Conservation (phyloP, 1,140 invertebrate species). For the Protaetia brevitarsis region DNA sequence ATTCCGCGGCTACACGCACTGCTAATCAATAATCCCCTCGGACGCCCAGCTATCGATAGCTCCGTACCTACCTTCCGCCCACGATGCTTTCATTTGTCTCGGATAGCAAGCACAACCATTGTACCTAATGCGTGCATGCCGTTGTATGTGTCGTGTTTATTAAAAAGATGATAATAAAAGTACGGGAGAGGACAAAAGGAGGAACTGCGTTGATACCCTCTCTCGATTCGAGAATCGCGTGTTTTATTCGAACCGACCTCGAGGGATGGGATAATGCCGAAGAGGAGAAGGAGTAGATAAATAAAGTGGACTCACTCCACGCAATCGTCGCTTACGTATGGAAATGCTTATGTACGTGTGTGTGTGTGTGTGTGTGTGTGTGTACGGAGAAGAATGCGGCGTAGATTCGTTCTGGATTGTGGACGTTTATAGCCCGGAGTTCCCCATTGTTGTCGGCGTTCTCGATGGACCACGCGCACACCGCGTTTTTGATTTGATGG, state of each 20-base stretch:
- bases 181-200: not conserved
- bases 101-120: not conserved
- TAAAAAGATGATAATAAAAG: slow-evolving; percentile 20
- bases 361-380: not conserved
- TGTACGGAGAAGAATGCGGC: not conserved
- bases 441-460: slow-evolving; percentile 1
- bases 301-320: not conserved
- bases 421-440: slow-evolving; percentile 2
- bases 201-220: slow-evolving; percentile 1
- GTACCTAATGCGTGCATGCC: not conserved
- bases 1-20: too few species aligned
- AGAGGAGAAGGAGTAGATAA: not conserved
- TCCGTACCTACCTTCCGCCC: slow-evolving; percentile 6
- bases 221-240: slow-evolving; percentile 20
- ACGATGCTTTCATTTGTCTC: slow-evolving; percentile 21
- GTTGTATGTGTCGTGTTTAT: slow-evolving; percentile 14
- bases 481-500: slow-evolving; percentile 14
- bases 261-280: not conserved
- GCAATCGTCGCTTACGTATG: too few species aligned
- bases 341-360: too few species aligned
- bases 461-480: slow-evolving; percentile 1
- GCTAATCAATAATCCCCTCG: slow-evolving; percentile 10
- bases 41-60: slow-evolving; percentile 5
- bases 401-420: slow-evolving; percentile 12
- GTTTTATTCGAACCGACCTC: slow-evolving; percentile 21